phyloP scores from a whole-genome alignment of 2,888 invertebrate species.

The Heterodera filipjevi region DNA sequence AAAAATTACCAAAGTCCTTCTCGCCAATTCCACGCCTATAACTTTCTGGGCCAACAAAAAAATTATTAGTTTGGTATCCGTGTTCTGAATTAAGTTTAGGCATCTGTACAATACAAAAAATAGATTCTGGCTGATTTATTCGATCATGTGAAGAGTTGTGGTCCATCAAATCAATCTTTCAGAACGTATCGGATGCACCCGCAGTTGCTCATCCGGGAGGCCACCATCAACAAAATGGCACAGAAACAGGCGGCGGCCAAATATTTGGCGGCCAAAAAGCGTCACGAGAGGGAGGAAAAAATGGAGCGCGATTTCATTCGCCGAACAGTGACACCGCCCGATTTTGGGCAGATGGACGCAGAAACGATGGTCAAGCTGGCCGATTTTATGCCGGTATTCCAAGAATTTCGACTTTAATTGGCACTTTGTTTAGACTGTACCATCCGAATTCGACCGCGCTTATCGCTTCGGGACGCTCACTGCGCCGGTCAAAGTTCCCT shows the following conservation, averaged over 20 bases:
- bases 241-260: conserved; percentile 19
- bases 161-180: no score
- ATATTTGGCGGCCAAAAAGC: conserved; percentile 15
- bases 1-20: no score
- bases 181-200: conserved; percentile 23
- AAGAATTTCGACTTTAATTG: neutral
- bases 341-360: conserved; percentile 1
- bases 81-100: no score
- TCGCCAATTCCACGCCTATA: no score
- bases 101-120: no score
- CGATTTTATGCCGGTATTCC: conserved; percentile 20
- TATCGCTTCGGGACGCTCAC: conserved; percentile 17
- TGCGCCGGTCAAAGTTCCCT: neutral
- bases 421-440: neutral
- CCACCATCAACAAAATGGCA: conserved; percentile 17
- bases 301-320: neutral
- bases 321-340: conserved; percentile 12
- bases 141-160: no score
- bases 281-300: conserved; percentile 1
- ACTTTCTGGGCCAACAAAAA: no score
- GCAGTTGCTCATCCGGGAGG: conserved; percentile 24
- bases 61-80: no score
- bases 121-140: no score
- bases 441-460: conserved; percentile 9
- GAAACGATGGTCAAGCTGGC: conserved; percentile 22